Evolutionary conservation across 2,113 vertebrate species (phyloP).

Genomic region (Nipponia nippon): DNA sequence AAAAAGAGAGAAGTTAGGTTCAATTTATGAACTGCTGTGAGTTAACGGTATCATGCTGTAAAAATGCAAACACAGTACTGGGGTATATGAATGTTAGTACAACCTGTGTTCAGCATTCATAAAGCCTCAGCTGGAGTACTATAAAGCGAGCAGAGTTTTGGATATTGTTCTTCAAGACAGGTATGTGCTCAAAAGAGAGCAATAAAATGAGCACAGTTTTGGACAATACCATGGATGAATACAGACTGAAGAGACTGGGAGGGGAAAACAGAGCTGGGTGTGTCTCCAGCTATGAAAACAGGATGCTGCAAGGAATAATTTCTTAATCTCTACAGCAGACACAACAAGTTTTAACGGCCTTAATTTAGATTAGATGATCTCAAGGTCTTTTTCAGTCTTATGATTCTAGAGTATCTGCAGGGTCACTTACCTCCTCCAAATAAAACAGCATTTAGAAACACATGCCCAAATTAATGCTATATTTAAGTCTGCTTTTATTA

Average conservation of each 20-base stretch:
- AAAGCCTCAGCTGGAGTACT: not conserved
- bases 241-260: not conserved
- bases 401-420: not conserved
- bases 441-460: not conserved
- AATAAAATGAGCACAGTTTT: not conserved
- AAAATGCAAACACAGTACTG: not conserved
- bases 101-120: not conserved
- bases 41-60: not conserved
- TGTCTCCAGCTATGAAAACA: constrained; percentile 34
- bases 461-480: not conserved
- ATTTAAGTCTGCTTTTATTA: not conserved
- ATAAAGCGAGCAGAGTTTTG: not conserved
- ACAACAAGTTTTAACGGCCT: constrained; percentile 12
- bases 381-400: constrained; percentile 6
- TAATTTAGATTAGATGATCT: constrained; percentile 47
- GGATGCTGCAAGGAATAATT: constrained; percentile 53
- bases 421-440: not conserved
- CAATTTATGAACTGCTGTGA: not conserved
- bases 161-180: not conserved
- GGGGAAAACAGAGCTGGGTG: not conserved
- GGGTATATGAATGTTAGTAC: not conserved
- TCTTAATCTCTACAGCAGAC: constrained; percentile 41
- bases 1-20: not conserved
- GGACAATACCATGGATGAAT: not conserved
- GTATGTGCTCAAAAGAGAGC: not conserved